Conservation (phyloP, 2,113 vertebrate species). For the Blennius ocellaris region DNA sequence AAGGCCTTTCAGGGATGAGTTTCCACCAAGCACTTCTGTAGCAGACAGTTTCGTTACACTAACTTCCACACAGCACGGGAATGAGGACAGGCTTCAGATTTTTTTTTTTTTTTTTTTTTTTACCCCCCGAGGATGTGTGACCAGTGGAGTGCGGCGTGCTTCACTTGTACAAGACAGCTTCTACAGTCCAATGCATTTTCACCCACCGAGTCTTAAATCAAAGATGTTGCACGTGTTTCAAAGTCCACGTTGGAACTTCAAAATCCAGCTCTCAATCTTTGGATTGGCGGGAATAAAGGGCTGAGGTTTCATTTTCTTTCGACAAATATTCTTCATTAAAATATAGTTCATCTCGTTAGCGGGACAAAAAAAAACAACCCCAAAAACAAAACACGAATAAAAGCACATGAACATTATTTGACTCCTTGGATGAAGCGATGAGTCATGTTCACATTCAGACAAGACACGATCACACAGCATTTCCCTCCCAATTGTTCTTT, state of each 20-base stretch:
- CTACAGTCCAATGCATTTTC: conserved; percentile 6
- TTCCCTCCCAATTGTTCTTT: conserved; percentile 16
- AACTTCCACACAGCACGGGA: background rate
- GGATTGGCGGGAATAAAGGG: background rate
- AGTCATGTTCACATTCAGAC: conserved; percentile 33
- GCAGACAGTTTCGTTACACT: conserved; percentile 14
- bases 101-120: too few relatives aligned
- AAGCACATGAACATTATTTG: conserved; percentile 13
- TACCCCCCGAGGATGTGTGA: conserved; percentile 23
- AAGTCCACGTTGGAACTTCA: conserved; percentile 3
- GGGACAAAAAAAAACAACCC: conserved; percentile 14
- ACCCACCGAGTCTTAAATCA: background rate
- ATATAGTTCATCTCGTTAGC: background rate
- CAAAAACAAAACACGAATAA: background rate
- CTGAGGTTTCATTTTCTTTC: background rate
- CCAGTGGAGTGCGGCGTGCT: conserved; percentile 31
- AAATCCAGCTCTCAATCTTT: background rate
- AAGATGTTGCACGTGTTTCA: background rate
- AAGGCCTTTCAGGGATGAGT: background rate
- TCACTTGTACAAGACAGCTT: conserved; percentile 24
- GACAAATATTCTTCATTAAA: background rate
- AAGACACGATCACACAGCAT: conserved; percentile 9
- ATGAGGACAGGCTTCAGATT: conserved; percentile 41
- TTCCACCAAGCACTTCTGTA: background rate
- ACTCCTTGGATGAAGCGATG: conserved; percentile 1